Evolutionary conservation across 2,797 vertebrate species (phyloP).

Genomic region (Cephalopachus bancanus): DNA sequence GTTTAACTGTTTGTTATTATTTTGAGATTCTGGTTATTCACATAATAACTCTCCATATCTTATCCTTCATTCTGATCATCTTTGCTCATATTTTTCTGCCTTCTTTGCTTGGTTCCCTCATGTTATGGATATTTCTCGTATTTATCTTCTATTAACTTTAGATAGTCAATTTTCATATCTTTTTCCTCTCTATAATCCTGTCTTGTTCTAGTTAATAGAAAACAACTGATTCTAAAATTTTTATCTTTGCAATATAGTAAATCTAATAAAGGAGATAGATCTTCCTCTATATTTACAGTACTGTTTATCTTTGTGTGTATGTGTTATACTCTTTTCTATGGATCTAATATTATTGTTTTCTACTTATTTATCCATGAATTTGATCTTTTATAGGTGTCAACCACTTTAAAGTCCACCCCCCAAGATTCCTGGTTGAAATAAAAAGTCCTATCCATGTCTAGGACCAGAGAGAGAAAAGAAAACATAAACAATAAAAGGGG

Average conservation of each 20-base stretch:
- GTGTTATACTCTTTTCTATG: background rate
- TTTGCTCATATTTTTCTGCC: background rate
- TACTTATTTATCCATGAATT: background rate
- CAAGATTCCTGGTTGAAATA: background rate
- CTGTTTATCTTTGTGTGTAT: background rate
- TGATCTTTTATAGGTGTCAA: background rate
- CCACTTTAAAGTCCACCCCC: background rate
- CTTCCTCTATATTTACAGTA: background rate
- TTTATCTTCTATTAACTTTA: background rate
- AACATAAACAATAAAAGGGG: background rate
- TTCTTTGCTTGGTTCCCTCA: background rate
- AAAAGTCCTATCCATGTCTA: background rate
- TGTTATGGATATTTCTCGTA: background rate
- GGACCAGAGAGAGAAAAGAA: background rate
- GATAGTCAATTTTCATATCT: background rate
- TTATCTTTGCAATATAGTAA: background rate
- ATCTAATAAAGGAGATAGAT: background rate
- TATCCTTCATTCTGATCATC: background rate
- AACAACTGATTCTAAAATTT: background rate
- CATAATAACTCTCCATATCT: background rate
- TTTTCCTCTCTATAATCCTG: background rate
- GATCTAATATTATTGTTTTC: background rate
- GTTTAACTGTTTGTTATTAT: background rate
- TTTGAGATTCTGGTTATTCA: background rate
- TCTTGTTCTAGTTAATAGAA: background rate